phyloP scores from a whole-genome alignment of 2,888 invertebrate genomes.

The Brenthis ino region DNA sequence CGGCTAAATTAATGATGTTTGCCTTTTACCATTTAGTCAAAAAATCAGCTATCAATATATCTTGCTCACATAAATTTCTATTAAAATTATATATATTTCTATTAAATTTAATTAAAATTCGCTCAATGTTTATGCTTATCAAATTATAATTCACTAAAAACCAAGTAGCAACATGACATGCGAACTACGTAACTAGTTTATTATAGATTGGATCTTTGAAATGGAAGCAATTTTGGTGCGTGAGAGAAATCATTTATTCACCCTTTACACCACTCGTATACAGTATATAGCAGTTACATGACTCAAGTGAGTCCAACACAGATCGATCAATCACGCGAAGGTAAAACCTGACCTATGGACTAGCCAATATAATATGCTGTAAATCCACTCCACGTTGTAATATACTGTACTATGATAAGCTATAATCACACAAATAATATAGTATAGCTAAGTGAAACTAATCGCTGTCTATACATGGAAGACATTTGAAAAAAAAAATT shows the following conservation, averaged over 20 bases:
- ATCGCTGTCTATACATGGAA: not conserved
- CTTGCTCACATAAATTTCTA: no score
- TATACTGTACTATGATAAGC: not conserved
- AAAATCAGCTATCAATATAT: no score
- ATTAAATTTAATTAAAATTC: no score
- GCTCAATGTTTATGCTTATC: no score
- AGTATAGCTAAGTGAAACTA: no score
- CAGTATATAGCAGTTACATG: conserved; percentile 17
- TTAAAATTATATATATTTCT: no score
- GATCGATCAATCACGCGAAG: conserved; percentile 40
- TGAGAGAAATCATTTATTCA: conserved; percentile 32
- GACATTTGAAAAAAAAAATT: no score
- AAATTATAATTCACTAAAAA: no score
- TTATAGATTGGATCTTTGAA: conserved; percentile 7
- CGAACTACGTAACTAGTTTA: no score
- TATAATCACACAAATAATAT: not conserved
- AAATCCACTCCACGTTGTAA: not conserved
- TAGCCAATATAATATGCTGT: conserved; percentile 9
- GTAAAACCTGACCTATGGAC: conserved; percentile 23
- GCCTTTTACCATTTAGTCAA: no score
- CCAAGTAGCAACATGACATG: no score
- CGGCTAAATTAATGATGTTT: no score
- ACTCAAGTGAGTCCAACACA: conserved; percentile 23
- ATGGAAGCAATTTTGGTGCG: conserved; percentile 26
- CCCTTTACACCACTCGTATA: conserved; percentile 16